Percentiles rank a stretch among this genome's conserved stretches.
Conservation (phyloP, 2,888 invertebrate genomes). For the Troilus luridus region DNA sequence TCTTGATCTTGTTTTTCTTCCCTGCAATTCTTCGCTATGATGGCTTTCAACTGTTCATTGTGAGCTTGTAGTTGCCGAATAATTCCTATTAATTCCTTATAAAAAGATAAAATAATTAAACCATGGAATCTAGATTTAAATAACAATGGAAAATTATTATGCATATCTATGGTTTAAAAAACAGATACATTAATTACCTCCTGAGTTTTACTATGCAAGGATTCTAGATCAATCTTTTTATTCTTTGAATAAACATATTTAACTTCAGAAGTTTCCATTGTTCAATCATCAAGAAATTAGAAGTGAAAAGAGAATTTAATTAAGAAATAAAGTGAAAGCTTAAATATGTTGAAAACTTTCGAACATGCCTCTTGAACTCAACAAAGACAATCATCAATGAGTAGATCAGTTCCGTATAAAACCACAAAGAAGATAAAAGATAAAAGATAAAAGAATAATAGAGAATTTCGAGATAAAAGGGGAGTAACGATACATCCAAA, state of each 20-base stretch:
- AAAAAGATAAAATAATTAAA: conserved; percentile 64
- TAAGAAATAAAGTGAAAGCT: neutral
- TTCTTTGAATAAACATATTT: conserved; percentile 42
- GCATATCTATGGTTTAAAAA: neutral
- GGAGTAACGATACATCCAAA: too few relatives aligned
- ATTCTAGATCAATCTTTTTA: conserved; percentile 43
- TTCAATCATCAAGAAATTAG: neutral
- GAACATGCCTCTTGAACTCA: neutral
- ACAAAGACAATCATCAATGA: neutral
- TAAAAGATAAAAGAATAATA: too few relatives aligned
- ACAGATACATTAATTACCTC: conserved; percentile 31
- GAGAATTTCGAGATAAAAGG: too few relatives aligned
- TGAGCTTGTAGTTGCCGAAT: conserved; percentile 83
- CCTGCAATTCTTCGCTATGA: conserved; percentile 69
- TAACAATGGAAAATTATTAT: neutral
- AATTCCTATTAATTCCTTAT: conserved; percentile 80
- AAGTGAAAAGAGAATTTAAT: neutral
- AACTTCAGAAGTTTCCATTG: neutral
- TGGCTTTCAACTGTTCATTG: conserved; percentile 82
- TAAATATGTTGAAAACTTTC: neutral
- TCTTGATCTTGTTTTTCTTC: neutral
- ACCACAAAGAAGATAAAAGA: too few relatives aligned
- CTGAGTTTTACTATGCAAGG: neutral
- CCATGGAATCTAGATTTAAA: neutral
- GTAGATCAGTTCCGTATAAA: neutral